phyloP scores from a whole-genome alignment of 2,888 invertebrate genomes.

The Imbricaverruca yamaguchii region DNA sequence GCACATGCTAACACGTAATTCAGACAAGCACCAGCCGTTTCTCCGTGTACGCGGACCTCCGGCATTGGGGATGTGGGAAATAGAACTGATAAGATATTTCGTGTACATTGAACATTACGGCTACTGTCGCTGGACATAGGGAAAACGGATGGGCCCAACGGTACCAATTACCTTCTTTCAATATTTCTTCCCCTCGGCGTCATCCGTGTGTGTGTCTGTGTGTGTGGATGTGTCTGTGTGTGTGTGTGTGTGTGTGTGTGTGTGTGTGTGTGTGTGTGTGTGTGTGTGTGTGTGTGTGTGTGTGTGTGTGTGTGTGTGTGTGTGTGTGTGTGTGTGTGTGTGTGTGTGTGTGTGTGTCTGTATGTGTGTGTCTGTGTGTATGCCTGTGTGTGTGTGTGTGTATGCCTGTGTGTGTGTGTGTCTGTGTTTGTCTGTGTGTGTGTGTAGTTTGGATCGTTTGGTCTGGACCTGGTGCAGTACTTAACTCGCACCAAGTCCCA shows the following conservation, averaged over 20 bases:
- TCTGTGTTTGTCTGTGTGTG: not conserved
- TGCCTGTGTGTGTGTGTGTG: not conserved
- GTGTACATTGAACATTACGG: too few species aligned
- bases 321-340: slow-evolving; percentile 18
- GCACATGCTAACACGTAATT: too few species aligned
- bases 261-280: slow-evolving; percentile 23
- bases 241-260: slow-evolving; percentile 23
- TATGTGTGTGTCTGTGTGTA: slow-evolving; percentile 12
- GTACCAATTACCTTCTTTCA: not conserved
- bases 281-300: slow-evolving; percentile 23
- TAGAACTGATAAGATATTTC: too few species aligned
- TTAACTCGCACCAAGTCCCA: too few species aligned
- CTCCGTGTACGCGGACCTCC: too few species aligned
- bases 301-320: slow-evolving; percentile 22
- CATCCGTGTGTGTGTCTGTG: not conserved
- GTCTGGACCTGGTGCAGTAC: too few species aligned
- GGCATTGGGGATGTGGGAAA: too few species aligned
- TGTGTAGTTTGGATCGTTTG: not conserved
- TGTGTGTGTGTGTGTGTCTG: not conserved
- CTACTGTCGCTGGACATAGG: too few species aligned
- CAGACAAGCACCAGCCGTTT: too few species aligned
- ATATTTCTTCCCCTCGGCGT: not conserved
- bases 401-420: slow-evolving; percentile 2
- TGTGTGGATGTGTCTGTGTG: slow-evolving; percentile 17
- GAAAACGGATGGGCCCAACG: too few species aligned